phyloP scores from a whole-genome alignment of 2,113 vertebrate species.

The Centropristis striata region DNA sequence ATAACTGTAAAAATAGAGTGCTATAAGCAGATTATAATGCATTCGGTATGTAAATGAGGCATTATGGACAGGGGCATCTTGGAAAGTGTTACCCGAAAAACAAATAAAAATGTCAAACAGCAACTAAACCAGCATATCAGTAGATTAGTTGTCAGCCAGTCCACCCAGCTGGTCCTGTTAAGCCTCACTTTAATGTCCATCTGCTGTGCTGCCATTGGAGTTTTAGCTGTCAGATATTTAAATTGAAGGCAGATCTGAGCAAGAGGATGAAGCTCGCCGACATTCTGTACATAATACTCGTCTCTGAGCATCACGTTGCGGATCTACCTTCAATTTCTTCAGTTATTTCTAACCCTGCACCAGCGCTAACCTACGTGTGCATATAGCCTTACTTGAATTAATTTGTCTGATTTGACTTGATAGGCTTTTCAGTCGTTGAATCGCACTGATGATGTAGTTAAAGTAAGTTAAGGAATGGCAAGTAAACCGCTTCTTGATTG shows the following conservation, averaged over 20 bases:
- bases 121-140: slow-evolving; percentile 51
- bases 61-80: too few species aligned
- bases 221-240: slow-evolving; percentile 11
- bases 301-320: not conserved
- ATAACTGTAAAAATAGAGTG: too few species aligned
- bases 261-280: not conserved
- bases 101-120: slow-evolving; percentile 22
- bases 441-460: slow-evolving; percentile 33
- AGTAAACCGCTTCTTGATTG: slow-evolving; percentile 28
- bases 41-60: too few species aligned
- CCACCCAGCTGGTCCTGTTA: slow-evolving; percentile 15
- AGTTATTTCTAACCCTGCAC: slow-evolving; percentile 22
- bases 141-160: slow-evolving; percentile 31
- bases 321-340: slow-evolving; percentile 1
- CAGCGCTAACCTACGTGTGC: slow-evolving; percentile 8
- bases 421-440: slow-evolving; percentile 29
- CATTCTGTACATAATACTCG: not conserved
- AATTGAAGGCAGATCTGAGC: slow-evolving; percentile 21
- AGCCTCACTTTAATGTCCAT: slow-evolving; percentile 33
- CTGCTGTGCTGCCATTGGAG: slow-evolving; percentile 28
- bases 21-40: too few species aligned
- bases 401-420: slow-evolving; percentile 38
- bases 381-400: slow-evolving; percentile 50
- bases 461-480: slow-evolving; percentile 32
- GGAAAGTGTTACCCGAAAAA: too few species aligned